Percentiles rank a stretch among this genome's conserved stretches.
phyloP scores from a whole-genome alignment of 2,888 invertebrate genomes.

The Pomacea canaliculata region DNA sequence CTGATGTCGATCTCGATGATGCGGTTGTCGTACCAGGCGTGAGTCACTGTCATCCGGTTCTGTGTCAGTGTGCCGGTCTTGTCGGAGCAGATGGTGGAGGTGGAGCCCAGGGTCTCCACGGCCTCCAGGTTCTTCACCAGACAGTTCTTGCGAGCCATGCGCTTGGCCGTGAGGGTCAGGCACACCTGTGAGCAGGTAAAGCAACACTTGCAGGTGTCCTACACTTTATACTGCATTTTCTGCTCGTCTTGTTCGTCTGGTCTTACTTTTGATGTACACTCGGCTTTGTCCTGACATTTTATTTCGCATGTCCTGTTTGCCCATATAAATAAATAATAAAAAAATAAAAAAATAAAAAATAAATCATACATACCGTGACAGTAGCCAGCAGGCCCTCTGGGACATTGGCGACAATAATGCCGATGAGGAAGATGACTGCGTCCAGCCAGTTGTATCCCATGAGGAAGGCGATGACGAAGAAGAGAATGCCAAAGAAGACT shows the following conservation, averaged over 20 bases:
- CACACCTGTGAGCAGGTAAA: conserved; percentile 76
- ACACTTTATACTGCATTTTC: no score
- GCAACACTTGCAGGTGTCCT: neutral
- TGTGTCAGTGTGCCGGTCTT: conserved; percentile 99
- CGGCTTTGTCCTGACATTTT: no score
- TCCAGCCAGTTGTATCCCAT: conserved; percentile 99
- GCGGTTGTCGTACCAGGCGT: conserved; percentile 99
- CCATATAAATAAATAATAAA: no score
- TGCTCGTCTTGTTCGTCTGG: no score
- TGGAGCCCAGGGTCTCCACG: conserved; percentile 98
- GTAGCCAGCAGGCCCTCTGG: conserved; percentile 98
- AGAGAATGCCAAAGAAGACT: conserved; percentile 84
- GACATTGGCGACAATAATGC: conserved; percentile 99
- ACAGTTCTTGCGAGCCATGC: conserved; percentile 99
- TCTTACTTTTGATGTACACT: no score
- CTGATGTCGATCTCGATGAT: conserved; percentile 99
- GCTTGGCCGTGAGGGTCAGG: conserved; percentile 96
- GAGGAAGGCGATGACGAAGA: conserved; percentile 96
- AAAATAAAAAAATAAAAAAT: no score
- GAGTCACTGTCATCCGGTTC: conserved; percentile 99
- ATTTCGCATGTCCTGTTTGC: no score
- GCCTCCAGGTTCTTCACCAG: conserved; percentile 99
- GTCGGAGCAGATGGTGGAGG: conserved; percentile 99
- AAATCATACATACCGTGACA: conserved; percentile 81
- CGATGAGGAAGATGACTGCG: conserved; percentile 97